Evolutionary conservation across 2,888 invertebrate species (phyloP).

Genomic region (Bedellia somnulentella): DNA sequence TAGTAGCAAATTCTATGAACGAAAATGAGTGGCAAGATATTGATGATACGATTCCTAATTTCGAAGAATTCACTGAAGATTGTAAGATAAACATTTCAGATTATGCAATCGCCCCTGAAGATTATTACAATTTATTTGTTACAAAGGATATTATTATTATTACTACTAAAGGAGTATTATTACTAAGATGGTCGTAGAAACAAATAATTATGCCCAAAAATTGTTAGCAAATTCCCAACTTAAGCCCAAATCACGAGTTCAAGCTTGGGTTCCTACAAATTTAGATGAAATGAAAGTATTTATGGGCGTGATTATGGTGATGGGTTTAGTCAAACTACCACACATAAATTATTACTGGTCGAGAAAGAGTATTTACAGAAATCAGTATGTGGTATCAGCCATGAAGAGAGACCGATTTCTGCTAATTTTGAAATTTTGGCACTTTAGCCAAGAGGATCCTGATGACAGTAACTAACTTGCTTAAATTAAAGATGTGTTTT

Average conservation of each 20-base stretch:
- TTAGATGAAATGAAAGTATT: slow-evolving; percentile 14
- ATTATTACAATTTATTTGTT: no score
- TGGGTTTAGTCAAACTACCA: slow-evolving; percentile 16
- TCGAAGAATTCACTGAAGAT: no score
- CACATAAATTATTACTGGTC: slow-evolving; percentile 18
- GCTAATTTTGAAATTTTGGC: slow-evolving; percentile 15
- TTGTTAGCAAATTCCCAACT: no score
- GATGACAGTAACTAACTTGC: slow-evolving; percentile 15
- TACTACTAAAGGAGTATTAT: no score
- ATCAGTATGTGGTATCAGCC: slow-evolving; percentile 13
- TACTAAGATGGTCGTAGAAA: background rate
- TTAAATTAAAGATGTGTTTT: slow-evolving; percentile 12
- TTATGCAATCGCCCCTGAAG: no score
- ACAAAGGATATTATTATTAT: no score
- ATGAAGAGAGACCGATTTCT: slow-evolving; percentile 17
- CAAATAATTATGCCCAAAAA: background rate
- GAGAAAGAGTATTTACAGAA: slow-evolving; percentile 12
- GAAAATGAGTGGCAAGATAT: no score
- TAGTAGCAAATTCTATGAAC: no score
- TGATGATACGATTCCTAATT: no score
- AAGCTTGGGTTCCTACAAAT: slow-evolving; percentile 14
- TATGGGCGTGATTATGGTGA: slow-evolving; percentile 16
- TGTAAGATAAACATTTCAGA: no score
- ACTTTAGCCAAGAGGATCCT: slow-evolving; percentile 18
- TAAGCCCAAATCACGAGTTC: background rate